Evolutionary conservation across 2,797 vertebrate species (phyloP).

Genomic region (Alfaro cultratus): DNA sequence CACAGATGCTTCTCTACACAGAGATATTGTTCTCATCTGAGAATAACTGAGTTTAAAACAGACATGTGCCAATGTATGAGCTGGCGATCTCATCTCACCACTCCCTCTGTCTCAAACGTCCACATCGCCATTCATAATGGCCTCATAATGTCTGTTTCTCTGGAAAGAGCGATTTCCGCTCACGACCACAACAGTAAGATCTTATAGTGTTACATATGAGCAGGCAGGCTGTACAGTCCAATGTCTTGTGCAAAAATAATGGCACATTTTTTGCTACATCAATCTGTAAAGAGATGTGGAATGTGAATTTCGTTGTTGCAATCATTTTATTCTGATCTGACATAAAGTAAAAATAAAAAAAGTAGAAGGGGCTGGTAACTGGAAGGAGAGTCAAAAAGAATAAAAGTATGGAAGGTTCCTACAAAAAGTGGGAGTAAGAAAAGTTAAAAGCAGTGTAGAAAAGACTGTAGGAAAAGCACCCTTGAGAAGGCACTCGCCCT

Average conservation of each 20-base stretch:
- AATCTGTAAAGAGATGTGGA: slow-evolving; percentile 73
- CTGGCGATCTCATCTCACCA: slow-evolving; percentile 61
- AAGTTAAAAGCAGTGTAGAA: slow-evolving; percentile 80
- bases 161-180: slow-evolving; percentile 36
- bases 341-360: slow-evolving; percentile 49
- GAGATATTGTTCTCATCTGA: slow-evolving; percentile 73
- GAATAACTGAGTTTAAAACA: slow-evolving; percentile 65
- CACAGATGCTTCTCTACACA: slow-evolving; percentile 76
- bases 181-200: slow-evolving; percentile 53
- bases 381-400: slow-evolving; percentile 63
- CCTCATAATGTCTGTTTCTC: slow-evolving; percentile 43
- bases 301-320: slow-evolving; percentile 73
- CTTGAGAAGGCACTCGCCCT: slow-evolving; percentile 64
- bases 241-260: slow-evolving; percentile 73
- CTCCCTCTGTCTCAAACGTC: slow-evolving; percentile 50
- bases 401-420: slow-evolving; percentile 53
- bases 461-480: slow-evolving; percentile 80
- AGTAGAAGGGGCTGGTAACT: slow-evolving; percentile 62
- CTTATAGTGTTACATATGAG: slow-evolving; percentile 64
- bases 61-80: slow-evolving; percentile 54
- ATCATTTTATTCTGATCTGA: slow-evolving; percentile 58
- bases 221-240: slow-evolving; percentile 68
- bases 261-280: slow-evolving; percentile 82
- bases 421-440: slow-evolving; percentile 82
- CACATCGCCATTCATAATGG: slow-evolving; percentile 58